These are phyloP conservation scores for Campylomormyrus numenius DNA, from an alignment of 2,113 vertebrate species.

Conservation along the genomic window DNA sequence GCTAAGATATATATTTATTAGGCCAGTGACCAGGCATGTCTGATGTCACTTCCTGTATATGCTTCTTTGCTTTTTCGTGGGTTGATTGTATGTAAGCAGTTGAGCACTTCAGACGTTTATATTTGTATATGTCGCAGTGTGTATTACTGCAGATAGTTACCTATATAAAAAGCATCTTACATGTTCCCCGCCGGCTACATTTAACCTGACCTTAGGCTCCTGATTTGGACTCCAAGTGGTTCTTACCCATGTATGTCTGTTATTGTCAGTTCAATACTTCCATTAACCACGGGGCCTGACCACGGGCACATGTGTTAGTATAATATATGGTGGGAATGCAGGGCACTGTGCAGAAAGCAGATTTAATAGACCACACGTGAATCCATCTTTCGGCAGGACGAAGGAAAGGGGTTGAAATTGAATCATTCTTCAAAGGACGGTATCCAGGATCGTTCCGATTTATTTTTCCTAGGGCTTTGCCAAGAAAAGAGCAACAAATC, in stretches of 20 bases:
- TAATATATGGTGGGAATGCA: not conserved
- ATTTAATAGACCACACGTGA: not conserved
- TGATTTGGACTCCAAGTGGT: not conserved
- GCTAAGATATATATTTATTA: not conserved
- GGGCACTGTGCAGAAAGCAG: not conserved
- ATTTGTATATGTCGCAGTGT: not conserved
- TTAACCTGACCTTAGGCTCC: not conserved
- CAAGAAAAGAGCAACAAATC: conserved; percentile 4
- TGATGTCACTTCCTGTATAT: not conserved
- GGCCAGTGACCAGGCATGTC: not conserved
- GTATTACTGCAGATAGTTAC: not conserved
- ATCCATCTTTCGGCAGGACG: not conserved
- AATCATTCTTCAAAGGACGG: conserved; percentile 3
- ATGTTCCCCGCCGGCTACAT: not conserved
- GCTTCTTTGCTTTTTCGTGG: not conserved
- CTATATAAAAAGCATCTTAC: not conserved
- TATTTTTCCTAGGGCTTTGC: not conserved
- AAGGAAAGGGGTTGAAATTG: not conserved
- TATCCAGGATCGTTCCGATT: not conserved
- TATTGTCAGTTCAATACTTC: not conserved
- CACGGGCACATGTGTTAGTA: not conserved
- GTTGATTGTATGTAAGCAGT: not conserved
- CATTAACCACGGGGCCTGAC: not conserved
- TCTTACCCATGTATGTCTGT: not conserved
- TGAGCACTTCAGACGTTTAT: not conserved